Conservation (phyloP, 2,113 vertebrate genomes). For the Syngnathoides biaculeatus region DNA sequence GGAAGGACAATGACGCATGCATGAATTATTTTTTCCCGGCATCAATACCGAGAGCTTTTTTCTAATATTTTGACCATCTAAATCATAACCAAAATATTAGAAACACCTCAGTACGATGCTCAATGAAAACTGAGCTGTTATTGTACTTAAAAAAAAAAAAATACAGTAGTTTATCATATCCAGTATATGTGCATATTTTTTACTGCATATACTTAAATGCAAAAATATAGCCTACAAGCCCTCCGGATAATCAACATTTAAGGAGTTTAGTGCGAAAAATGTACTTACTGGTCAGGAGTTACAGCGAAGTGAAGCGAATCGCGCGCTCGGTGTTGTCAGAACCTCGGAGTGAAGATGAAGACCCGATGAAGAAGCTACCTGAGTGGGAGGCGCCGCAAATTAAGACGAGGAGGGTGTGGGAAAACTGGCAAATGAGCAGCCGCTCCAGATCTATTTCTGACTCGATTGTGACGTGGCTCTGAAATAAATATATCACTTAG, state of each 20-base stretch:
- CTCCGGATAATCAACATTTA: not conserved
- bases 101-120: not conserved
- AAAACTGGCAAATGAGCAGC: not conserved
- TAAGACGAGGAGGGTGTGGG: constrained; percentile 11
- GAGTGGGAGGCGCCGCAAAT: constrained; percentile 54
- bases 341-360: constrained; percentile 46
- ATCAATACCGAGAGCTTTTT: not conserved
- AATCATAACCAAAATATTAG: not conserved
- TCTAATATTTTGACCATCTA: not conserved
- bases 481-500: not conserved
- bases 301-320: constrained; percentile 13
- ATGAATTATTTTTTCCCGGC: not conserved
- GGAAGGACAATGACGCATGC: too few species aligned
- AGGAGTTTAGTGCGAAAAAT: not conserved
- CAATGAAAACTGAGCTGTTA: not conserved
- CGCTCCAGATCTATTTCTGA: not conserved
- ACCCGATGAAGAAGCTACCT: constrained; percentile 43
- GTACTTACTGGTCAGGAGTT: constrained; percentile 36
- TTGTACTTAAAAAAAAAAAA: too few species aligned
- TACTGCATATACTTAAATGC: not conserved
- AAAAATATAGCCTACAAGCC: not conserved
- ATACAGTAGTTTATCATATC: too few species aligned
- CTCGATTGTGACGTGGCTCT: not conserved
- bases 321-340: constrained; percentile 25
- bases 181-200: not conserved